A percentile compares a stretch with the other conserved stretches of the same genome.
Conservation (phyloP, 2,113 vertebrate genomes). For the Hippolais icterina region DNA sequence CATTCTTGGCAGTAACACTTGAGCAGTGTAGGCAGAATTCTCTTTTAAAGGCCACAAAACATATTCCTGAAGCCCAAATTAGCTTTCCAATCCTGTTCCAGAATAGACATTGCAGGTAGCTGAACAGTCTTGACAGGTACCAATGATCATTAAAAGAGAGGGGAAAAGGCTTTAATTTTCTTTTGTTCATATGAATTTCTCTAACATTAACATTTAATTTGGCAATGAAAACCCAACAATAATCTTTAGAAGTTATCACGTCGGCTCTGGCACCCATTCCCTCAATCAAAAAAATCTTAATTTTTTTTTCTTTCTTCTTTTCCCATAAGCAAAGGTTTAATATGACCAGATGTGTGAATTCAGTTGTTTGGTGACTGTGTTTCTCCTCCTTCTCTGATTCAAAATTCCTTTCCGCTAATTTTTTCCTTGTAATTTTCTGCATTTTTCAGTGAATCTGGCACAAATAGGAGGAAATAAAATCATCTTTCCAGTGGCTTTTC, state of each 20-base stretch:
- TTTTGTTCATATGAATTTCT: conserved; percentile 36
- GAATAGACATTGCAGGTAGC: background rate
- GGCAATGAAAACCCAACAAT: conserved; percentile 3
- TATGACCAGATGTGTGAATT: background rate
- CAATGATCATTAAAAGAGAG: background rate
- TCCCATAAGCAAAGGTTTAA: background rate
- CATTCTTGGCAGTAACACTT: background rate
- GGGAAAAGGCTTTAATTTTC: background rate
- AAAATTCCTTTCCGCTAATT: background rate
- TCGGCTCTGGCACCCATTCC: background rate
- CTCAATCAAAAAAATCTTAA: background rate
- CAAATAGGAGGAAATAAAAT: background rate
- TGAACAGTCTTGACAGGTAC: background rate
- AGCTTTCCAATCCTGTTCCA: background rate
- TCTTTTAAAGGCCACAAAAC: background rate
- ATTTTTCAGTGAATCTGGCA: background rate
- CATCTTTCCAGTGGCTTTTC: background rate
- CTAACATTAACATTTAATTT: conserved; percentile 2
- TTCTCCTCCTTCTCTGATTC: background rate
- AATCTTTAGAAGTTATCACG: background rate
- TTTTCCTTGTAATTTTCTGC: background rate
- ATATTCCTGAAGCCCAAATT: background rate
- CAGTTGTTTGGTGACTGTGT: background rate
- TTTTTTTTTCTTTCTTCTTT: background rate
- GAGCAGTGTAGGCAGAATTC: background rate